phyloP scores from a whole-genome alignment of 1,140 invertebrate genomes.

The Panagrolaimus sp. region DNA sequence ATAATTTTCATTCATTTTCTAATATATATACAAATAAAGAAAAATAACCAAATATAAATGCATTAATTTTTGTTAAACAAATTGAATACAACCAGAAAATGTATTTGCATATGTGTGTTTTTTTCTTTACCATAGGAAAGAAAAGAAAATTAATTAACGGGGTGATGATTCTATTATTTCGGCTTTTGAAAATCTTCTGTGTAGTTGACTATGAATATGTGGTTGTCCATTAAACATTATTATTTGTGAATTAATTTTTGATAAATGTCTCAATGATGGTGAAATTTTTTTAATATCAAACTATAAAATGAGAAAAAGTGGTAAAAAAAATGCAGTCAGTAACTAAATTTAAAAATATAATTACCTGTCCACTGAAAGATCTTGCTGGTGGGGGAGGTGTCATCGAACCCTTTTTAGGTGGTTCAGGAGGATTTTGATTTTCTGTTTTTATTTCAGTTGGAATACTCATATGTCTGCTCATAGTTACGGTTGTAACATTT shows the following conservation, averaged over 20 bases:
- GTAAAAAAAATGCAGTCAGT: neutral
- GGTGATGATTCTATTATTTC: too few species aligned
- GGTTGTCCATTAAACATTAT: conserved; percentile 11
- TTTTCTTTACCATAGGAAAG: too few species aligned
- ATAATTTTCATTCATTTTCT: too few species aligned
- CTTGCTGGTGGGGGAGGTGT: neutral
- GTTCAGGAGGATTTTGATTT: too few species aligned
- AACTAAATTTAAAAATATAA: neutral
- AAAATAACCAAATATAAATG: neutral
- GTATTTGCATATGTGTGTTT: too few species aligned
- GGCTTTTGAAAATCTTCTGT: too few species aligned
- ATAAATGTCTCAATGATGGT: neutral
- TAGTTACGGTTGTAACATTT: too few species aligned
- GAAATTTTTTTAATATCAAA: conserved; percentile 9
- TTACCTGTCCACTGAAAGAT: conserved; percentile 6
- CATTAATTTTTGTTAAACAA: neutral
- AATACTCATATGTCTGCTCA: too few species aligned
- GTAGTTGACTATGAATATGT: neutral
- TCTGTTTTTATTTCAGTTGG: too few species aligned
- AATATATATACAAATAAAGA: too few species aligned
- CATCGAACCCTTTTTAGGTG: conserved; percentile 1
- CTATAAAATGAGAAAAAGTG: neutral
- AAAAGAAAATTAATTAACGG: too few species aligned
- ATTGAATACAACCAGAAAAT: neutral
- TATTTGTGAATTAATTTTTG: conserved; percentile 9